Evolutionary conservation across 2,797 vertebrate genomes (phyloP).

Genomic region (Leuciscus waleckii): DNA sequence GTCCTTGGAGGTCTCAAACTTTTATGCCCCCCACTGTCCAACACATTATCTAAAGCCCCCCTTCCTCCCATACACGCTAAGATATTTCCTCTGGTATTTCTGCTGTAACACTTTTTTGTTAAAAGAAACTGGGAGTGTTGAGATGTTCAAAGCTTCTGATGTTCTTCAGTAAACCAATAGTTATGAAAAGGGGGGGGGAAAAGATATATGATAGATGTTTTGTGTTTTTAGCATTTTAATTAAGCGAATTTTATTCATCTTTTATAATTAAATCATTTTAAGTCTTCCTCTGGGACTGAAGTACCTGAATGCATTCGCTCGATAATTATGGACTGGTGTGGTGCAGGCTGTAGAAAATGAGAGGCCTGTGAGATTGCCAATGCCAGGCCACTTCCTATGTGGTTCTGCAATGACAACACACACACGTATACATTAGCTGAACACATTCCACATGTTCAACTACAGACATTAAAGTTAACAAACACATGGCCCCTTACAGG

Average conservation of each 20-base stretch:
- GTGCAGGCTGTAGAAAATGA: conserved; percentile 97
- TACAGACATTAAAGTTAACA: background rate
- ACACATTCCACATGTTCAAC: background rate
- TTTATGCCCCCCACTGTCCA: no score
- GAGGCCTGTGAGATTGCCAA: conserved; percentile 98
- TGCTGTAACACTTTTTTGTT: background rate
- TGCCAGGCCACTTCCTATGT: conserved; percentile 92
- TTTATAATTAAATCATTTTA: background rate
- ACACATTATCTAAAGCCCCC: no score
- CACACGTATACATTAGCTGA: background rate
- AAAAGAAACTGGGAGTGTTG: no score
- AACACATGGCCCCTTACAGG: background rate
- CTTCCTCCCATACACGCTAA: no score
- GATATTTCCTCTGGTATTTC: background rate
- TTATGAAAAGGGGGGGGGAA: background rate
- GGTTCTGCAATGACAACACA: conserved; percentile 78
- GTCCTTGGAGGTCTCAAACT: no score
- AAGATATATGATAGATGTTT: background rate
- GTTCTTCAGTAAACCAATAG: background rate
- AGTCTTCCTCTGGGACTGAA: background rate
- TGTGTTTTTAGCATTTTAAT: background rate
- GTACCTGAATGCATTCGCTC: conserved; percentile 99
- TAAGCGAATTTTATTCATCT: background rate
- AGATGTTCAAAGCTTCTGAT: no score
- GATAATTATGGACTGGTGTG: conserved; percentile 99